Conservation (phyloP, 2,113 vertebrate genomes). For the Pyrgilauda ruficollis region DNA sequence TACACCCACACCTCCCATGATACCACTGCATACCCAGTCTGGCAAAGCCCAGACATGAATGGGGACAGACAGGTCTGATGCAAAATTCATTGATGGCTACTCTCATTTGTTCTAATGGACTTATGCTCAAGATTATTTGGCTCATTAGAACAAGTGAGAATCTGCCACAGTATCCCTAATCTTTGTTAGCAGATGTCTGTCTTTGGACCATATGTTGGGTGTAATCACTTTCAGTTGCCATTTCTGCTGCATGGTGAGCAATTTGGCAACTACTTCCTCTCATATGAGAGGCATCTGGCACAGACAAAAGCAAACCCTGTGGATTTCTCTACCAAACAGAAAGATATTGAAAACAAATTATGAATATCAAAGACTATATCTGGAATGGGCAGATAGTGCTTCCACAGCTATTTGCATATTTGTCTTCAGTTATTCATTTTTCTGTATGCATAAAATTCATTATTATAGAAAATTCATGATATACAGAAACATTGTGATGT, state of each 20-base stretch:
- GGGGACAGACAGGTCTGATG: neutral
- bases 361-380: conserved; percentile 7
- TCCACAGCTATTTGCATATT: neutral
- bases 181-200: conserved; percentile 66
- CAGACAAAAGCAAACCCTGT: neutral
- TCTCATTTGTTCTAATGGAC: conserved; percentile 28
- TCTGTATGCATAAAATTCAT: neutral
- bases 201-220: conserved; percentile 59
- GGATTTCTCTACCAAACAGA: conserved; percentile 4
- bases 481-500: neutral
- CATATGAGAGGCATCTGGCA: conserved; percentile 36
- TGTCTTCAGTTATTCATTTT: neutral
- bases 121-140: conserved; percentile 36
- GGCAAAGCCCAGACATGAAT: neutral
- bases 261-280: conserved; percentile 49
- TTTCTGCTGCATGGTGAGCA: conserved; percentile 48
- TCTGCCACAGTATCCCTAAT: conserved; percentile 54
- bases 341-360: conserved; percentile 22
- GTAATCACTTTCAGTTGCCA: conserved; percentile 53
- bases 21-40: neutral
- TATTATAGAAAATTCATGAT: neutral
- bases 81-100: neutral
- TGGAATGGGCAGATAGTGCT: conserved; percentile 12
- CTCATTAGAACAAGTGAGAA: conserved; percentile 42
- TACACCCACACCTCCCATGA: neutral